Evolutionary conservation across 2,113 vertebrate genomes (phyloP), one percentile per base, ranked within the genome.

Genomic region (Campylomormyrus tamandua): DNA sequence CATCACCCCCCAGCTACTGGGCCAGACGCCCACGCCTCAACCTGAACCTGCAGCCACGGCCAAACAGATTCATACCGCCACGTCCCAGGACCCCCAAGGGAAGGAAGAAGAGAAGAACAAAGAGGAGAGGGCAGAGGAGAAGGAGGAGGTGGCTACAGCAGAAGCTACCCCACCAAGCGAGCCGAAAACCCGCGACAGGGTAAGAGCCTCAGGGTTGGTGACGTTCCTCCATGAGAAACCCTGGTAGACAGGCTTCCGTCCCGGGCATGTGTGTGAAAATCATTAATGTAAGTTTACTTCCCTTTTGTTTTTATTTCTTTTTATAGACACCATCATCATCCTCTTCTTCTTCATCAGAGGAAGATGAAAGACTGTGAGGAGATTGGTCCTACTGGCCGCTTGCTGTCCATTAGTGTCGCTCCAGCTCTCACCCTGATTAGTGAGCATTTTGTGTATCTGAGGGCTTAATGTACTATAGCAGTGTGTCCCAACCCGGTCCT

Each of bases 1-100:
- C 52, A 94, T 97, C 88, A 96, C 96, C 50, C 92, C 95, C 15
- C 94, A 93, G 50, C 94, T 95, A 0, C 90, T 94, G 3, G 91
- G 58, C 3, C 80, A 93, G 24, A 90, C 84, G 0, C 87, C 91
- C 11, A 39, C 83, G 0, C 90, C 31, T 0, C 91, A 95, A 56
- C 84, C 91, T 0, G 91, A 95, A 56, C 84, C 90, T 24, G 42
- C 83, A 9, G 92, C 90, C 0, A 13, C 89, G 6, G 90, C 86
- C 21, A 31, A 87, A 11, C 80, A 74, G 88, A 24, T 42, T 21
- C 17, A 39, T 46, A 17, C 24, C 13, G 39, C 46, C 21, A 83
- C 3, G 89, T 56, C 0, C 39, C 58, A 62, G 39, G 56, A 50
- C 49, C 35, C 24, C 8, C 53, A 74, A 24, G 77, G 58, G 31